Evolutionary conservation across 1,140 invertebrate species (phyloP), one percentile per base, ranked within the genome.

Genomic region (Drosophila albomicans): DNA sequence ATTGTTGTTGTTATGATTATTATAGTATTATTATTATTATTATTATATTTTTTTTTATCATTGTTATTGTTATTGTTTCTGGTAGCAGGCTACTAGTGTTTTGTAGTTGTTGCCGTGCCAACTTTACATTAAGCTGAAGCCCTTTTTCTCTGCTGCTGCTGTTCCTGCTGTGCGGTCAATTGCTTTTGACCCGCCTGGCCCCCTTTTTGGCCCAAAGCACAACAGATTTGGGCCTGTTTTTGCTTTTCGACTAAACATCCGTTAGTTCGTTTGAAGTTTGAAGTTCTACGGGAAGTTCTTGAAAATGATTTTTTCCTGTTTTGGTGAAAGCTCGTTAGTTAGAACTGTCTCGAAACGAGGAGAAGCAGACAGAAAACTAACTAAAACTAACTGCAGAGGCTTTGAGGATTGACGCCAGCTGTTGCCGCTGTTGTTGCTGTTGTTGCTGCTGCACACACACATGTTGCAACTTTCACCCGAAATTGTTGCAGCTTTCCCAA

Each of bases 311-410:
- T 82, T 25, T 90, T 85, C 78, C 85, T 85, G 81, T 75, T 82
- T 82, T 68, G 74, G 81, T 85, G 81, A 88, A 89, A 89, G 85
- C 77, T 89, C 72, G 69, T 85, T 85, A 89, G 65, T 73, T 82
- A 28, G 13, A 88, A 88, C 88, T 78, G 80, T 54, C 43, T 48
- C 52, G 61, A 16, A 7, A 10, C 15, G 15, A 48, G 3, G 16
- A 20, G 16, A 20, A 15, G 5, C n/a, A 38, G 51, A 25, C 16
- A 10, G 7, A 15, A 20, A 25, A 25, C 20, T 25, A 15, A 49
- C 46, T 25, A 6, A 15, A 2, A 46, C n/a, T 32, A 6, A 35
- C 11, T 68, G 13, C 61, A 32, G 64, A 46, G 46, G 43, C 62
- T 25, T 25, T 25, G 20, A 67, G 78, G 68, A 89, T 74, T 76